phyloP scores from a whole-genome alignment of 2,888 invertebrate genomes.

The Pollenia amentaria region DNA sequence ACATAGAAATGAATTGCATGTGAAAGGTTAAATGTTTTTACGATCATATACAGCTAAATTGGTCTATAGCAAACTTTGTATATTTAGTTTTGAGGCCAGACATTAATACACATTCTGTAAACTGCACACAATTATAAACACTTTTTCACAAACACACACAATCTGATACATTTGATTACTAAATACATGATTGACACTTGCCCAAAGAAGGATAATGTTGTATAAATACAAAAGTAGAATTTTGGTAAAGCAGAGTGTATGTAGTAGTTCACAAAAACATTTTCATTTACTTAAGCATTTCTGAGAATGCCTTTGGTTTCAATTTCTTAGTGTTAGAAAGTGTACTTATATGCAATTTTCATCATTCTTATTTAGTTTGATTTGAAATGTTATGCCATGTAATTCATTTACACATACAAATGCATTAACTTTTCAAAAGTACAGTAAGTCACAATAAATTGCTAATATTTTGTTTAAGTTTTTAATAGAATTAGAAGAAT shows the following conservation, averaged over 20 bases:
- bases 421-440: background rate
- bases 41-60: conserved; percentile 26
- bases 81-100: conserved; percentile 48
- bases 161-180: background rate
- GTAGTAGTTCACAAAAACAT: background rate
- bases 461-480: no score
- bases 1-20: background rate
- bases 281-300: background rate
- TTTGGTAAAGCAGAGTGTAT: no score
- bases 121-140: background rate
- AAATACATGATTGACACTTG: conserved; percentile 56
- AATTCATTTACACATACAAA: conserved; percentile 18
- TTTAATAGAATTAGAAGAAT: no score
- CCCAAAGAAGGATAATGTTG: conserved; percentile 16
- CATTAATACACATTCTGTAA: conserved; percentile 1
- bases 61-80: conserved; percentile 1
- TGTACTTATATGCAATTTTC: background rate
- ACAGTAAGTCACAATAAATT: no score
- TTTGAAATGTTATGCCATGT: conserved; percentile 20
- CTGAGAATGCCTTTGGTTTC: no score
- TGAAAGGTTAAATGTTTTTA: conserved; percentile 55
- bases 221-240: background rate
- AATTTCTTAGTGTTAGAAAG: background rate
- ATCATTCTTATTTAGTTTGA: conserved; percentile 35
- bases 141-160: background rate